A percentile compares a stretch with the other conserved stretches of the same genome.
phyloP scores from a whole-genome alignment of 2,797 vertebrate species.

The Megaceryle alcyon region DNA sequence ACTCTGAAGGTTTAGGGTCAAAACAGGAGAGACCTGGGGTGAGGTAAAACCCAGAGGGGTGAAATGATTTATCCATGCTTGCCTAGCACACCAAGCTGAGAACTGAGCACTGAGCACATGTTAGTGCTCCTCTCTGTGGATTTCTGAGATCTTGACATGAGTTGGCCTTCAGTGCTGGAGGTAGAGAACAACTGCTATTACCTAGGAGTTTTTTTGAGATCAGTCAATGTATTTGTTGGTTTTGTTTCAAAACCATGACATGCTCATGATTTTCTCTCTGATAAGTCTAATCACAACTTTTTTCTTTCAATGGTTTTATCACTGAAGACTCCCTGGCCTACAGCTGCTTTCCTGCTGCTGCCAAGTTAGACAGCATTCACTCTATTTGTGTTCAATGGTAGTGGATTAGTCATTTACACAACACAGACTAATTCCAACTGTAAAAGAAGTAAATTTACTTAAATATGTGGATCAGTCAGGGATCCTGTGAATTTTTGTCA shows the following conservation, averaged over 20 bases:
- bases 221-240: neutral
- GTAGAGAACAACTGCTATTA: neutral
- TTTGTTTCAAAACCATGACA: neutral
- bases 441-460: constrained; percentile 50
- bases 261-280: neutral
- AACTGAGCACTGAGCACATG: neutral
- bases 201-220: neutral
- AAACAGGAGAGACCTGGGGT: neutral
- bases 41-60: neutral
- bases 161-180: neutral
- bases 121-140: neutral
- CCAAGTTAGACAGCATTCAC: neutral
- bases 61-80: neutral
- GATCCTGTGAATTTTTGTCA: neutral
- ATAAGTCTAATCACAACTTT: neutral
- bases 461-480: constrained; percentile 29
- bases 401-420: constrained; percentile 36
- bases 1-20: neutral
- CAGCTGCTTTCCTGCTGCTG: neutral
- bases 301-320: neutral
- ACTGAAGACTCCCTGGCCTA: neutral
- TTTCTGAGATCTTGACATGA: neutral
- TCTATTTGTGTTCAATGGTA: constrained; percentile 17
- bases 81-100: neutral
- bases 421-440: constrained; percentile 16